A percentile compares a stretch with the other conserved stretches of the same genome.
Conservation (phyloP, 2,888 invertebrate species). For the Cyaniris semiargus region DNA sequence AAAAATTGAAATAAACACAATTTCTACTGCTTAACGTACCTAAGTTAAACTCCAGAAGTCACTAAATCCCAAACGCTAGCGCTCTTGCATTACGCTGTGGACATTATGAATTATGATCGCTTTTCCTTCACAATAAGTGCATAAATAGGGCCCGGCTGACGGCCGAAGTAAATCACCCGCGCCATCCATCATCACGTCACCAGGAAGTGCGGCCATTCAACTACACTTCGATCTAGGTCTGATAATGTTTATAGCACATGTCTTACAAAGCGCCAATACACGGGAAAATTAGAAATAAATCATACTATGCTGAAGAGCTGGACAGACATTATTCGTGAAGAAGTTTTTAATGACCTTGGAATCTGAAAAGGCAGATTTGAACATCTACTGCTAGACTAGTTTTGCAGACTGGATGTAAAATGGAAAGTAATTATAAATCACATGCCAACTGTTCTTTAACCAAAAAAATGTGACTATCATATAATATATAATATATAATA, state of each 20-base stretch:
- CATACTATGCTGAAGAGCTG: background rate
- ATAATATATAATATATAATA: too few relatives aligned
- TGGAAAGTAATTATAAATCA: too few relatives aligned
- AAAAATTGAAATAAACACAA: too few relatives aligned
- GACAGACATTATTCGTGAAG: background rate
- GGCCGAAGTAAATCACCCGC: conserved; percentile 58
- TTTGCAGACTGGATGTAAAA: too few relatives aligned
- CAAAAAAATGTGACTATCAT: too few relatives aligned
- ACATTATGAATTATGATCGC: conserved; percentile 75
- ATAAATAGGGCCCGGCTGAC: conserved; percentile 67
- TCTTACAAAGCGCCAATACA: background rate
- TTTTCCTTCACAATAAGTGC: conserved; percentile 75
- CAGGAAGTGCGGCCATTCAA: conserved; percentile 44
- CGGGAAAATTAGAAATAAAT: background rate
- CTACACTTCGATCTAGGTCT: conserved; percentile 25
- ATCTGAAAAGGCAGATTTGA: background rate
- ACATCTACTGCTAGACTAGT: background rate
- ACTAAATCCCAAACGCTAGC: conserved; percentile 40
- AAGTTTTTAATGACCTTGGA: background rate
- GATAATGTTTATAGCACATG: background rate
- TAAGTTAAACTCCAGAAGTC: background rate
- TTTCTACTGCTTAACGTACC: too few relatives aligned
- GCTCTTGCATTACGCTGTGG: conserved; percentile 41
- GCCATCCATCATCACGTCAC: conserved; percentile 57
- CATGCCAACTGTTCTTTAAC: too few relatives aligned